phyloP scores from a whole-genome alignment of 2,888 invertebrate genomes.

The Pimpla rufipes region DNA sequence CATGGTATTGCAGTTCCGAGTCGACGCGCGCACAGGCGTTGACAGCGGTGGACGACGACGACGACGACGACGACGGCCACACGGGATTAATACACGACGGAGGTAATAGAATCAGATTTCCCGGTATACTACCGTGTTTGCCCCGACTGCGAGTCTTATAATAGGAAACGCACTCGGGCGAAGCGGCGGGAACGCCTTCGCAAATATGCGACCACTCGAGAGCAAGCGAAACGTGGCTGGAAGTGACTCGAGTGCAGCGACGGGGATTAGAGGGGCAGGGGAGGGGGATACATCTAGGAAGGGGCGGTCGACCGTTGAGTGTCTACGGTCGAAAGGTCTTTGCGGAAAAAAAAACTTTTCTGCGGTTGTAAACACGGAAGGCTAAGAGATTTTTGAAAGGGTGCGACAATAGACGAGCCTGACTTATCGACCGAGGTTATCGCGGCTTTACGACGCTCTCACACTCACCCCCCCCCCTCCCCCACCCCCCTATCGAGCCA shows the following conservation, averaged over 20 bases:
- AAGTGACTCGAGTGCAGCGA: background rate
- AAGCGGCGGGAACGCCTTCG: background rate
- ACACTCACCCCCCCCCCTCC: no score
- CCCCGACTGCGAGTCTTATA: background rate
- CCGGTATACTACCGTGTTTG: background rate
- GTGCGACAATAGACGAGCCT: no score
- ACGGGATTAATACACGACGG: background rate
- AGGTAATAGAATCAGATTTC: background rate
- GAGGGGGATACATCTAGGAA: background rate
- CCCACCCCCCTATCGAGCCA: no score
- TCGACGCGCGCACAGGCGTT: background rate
- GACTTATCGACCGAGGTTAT: no score
- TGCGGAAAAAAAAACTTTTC: background rate
- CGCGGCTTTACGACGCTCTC: no score
- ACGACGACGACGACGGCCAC: background rate
- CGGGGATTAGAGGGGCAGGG: background rate
- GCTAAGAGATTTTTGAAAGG: background rate
- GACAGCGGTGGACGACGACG: background rate
- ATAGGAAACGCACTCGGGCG: background rate
- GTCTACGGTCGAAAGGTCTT: background rate
- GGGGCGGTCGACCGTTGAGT: background rate
- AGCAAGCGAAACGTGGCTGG: background rate
- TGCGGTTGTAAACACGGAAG: background rate
- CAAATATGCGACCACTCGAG: background rate
- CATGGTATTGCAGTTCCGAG: background rate